Percentiles rank a stretch among this genome's conserved stretches.
These are phyloP conservation scores for Bergia sp. DNA, from an alignment of 92 coral and sea anemone species.

Conservation along the genomic window DNA sequence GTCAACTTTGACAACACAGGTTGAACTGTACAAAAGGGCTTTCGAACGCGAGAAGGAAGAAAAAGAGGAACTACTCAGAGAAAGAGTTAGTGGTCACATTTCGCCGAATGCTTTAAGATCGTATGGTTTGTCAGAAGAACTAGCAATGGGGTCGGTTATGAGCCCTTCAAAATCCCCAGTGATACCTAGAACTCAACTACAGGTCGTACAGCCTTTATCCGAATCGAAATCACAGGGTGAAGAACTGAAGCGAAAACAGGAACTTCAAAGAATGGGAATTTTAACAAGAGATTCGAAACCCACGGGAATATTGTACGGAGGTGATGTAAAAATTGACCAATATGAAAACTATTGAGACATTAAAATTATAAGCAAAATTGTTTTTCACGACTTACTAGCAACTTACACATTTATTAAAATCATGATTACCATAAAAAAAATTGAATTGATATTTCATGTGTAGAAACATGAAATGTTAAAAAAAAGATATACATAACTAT, in stretches of 20 bases:
- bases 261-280: conserved; percentile 84
- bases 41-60: conserved; percentile 79
- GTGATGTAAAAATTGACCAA: conserved; percentile 59
- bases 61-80: conserved; percentile 67
- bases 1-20: conserved; percentile 75
- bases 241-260: conserved; percentile 74
- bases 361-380: not conserved
- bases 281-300: conserved; percentile 80
- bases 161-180: conserved; percentile 10
- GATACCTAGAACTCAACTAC: conserved; percentile 74
- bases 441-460: not conserved
- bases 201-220: conserved; percentile 80
- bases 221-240: conserved; percentile 57
- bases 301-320: conserved; percentile 55
- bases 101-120: not conserved
- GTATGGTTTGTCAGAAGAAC: conserved; percentile 31
- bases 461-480: not conserved
- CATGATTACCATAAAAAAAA: not conserved
- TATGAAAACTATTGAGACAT: conserved; percentile 13
- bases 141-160: conserved; percentile 7
- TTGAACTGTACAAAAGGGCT: conserved; percentile 89
- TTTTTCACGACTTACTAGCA: conserved; percentile 1
- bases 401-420: conserved; percentile 23
- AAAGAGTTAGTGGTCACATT: not conserved
- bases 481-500: not conserved